A percentile compares a stretch with the other conserved stretches of the same genome.
Conservation (phyloP, 2,888 invertebrate genomes). For the Invenusta paracnida region DNA sequence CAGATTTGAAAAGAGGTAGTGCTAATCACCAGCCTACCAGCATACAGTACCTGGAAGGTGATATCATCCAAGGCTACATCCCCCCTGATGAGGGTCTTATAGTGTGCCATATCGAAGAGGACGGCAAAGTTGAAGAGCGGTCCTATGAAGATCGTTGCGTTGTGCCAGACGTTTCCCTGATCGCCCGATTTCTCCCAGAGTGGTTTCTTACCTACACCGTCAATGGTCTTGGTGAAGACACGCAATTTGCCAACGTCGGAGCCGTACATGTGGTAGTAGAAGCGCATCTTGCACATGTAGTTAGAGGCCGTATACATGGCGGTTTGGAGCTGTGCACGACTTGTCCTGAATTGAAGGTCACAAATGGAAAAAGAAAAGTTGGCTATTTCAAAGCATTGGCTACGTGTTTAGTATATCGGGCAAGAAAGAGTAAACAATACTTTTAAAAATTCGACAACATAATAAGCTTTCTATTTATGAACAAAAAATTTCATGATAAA, state of each 20-base stretch:
- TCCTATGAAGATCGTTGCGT: neutral
- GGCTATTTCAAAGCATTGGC: no score
- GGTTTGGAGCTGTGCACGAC: constrained; percentile 2
- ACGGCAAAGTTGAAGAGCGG: neutral
- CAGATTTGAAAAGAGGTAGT: neutral
- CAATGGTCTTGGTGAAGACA: constrained; percentile 24
- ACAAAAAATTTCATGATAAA: no score
- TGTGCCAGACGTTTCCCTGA: constrained; percentile 38
- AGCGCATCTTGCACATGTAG: constrained; percentile 20
- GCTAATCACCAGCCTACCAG: neutral
- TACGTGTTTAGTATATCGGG: no score
- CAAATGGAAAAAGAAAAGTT: no score
- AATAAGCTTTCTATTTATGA: no score
- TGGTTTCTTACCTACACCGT: neutral
- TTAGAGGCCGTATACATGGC: neutral
- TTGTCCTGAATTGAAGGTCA: no score
- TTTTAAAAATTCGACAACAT: no score
- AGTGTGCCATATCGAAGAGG: neutral
- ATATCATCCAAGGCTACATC: constrained; percentile 53
- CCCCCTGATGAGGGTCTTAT: constrained; percentile 43
- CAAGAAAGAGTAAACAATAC: no score
- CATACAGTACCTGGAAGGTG: constrained; percentile 46
- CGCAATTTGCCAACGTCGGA: constrained; percentile 31
- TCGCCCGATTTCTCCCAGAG: constrained; percentile 35
- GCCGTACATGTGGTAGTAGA: constrained; percentile 43